Conservation (phyloP, 1,140 invertebrate species). For the Rhynchophorus ferrugineus region DNA sequence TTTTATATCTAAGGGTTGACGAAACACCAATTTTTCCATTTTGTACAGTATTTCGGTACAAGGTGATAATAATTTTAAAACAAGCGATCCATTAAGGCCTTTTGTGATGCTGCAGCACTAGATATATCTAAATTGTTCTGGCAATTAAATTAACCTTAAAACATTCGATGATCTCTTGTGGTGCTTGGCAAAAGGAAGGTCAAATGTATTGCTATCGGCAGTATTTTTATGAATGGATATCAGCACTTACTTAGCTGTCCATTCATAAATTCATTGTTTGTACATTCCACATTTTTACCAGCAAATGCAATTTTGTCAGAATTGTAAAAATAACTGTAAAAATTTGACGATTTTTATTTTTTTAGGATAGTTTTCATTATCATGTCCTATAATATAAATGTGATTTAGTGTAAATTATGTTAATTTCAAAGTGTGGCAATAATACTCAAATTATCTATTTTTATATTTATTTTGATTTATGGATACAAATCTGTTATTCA, state of each 20-base stretch:
- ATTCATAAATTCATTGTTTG: constrained; percentile 2
- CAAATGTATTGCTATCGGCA: background rate
- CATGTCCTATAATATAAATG: background rate
- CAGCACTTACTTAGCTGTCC: background rate
- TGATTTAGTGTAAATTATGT: constrained; percentile 2
- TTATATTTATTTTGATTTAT: background rate
- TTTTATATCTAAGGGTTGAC: too few relatives aligned
- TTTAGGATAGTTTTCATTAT: constrained; percentile 2
- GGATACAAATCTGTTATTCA: too few relatives aligned
- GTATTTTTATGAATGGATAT: background rate
- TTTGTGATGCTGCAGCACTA: background rate
- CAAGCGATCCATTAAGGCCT: background rate
- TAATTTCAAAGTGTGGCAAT: constrained; percentile 4
- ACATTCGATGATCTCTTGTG: too few relatives aligned
- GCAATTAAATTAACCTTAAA: background rate
- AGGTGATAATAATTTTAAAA: background rate
- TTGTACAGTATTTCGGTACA: constrained; percentile 5
- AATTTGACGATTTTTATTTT: background rate
- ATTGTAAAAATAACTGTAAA: background rate
- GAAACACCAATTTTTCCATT: too few relatives aligned
- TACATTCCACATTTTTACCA: background rate
- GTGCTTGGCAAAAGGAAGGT: too few relatives aligned
- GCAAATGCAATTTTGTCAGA: background rate
- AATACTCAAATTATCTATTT: background rate
- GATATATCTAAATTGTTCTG: background rate